A percentile compares a stretch with the other conserved stretches of the same genome.
phyloP scores from a whole-genome alignment of 2,113 vertebrate species.

The Parus major region DNA sequence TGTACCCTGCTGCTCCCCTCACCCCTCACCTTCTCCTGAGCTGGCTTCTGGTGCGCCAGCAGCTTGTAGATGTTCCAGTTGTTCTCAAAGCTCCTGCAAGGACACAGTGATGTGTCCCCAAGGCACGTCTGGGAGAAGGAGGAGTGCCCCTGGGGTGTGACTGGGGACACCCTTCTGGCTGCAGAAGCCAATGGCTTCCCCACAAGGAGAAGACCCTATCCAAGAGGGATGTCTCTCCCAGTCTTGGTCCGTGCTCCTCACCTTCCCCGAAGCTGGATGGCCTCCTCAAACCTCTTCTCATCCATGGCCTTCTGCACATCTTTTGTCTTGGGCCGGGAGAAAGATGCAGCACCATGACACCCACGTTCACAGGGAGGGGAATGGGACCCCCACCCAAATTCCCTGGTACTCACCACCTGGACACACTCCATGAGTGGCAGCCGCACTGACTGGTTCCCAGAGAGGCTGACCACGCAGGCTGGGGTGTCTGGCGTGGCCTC shows the following conservation, averaged over 20 bases:
- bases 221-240: neutral
- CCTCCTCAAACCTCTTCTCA: constrained; percentile 89
- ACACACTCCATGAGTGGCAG: constrained; percentile 95
- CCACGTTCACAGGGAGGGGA: accelerated
- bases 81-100: constrained; percentile 92
- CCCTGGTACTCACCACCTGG: constrained; percentile 82
- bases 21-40: constrained; percentile 75
- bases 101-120: accelerated
- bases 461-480: constrained; percentile 90
- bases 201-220: neutral
- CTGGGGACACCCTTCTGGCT: neutral
- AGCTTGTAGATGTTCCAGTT: constrained; percentile 96
- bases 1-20: neutral
- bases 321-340: constrained; percentile 71
- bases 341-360: neutral
- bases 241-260: neutral
- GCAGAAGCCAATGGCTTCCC: neutral
- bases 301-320: constrained; percentile 95
- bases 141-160: neutral
- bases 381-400: neutral
- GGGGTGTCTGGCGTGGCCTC: constrained; percentile 88
- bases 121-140: neutral
- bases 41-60: constrained; percentile 83
- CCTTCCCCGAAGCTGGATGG: constrained; percentile 91
- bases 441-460: constrained; percentile 87